Evolutionary conservation across 2,113 vertebrate genomes (phyloP), one percentile per base, ranked within the genome.

Genomic region (Carassius carassius): DNA sequence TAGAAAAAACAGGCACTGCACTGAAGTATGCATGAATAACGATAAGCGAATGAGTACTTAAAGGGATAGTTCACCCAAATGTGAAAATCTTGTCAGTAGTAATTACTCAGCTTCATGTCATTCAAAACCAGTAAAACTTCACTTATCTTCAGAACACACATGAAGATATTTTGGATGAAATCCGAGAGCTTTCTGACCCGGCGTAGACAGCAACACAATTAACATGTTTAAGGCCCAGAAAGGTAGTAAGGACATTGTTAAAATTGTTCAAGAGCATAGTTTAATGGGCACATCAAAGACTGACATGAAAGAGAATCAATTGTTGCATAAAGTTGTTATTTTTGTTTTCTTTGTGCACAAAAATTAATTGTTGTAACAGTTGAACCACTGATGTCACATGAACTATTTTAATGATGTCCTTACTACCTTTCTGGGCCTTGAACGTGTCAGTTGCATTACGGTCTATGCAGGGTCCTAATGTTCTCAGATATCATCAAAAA

Each of bases 1-100:
- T 99, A 85, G 54, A 14, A 17, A 88, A 87, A 74, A 82, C 1
- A 69, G n/a, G n/a, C 14, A 4, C 16, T n/a, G 51, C 10, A 51
- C 29, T 86, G 21, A 85, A 29, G 56, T n/a, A 69, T 56, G 65
- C 32, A 19, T 78, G 3, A 78, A 62, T 58, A 73, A 44, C 1
- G 7, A 37, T 51, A 60, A 62, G 4, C n/a, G 51, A 16, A 75
- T 44, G 44, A 21, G 3, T 2, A 60, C 54, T n/a, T 67, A n/a
- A 72, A 74, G 70, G 4, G 4, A n/a, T n/a, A 13, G 35, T 72
- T 72, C 19, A 3, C 1, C 35, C 35, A 70, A 21, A 70, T 5
- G 10, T 70, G 4, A 21, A 69, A 4, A 70, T 37, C 10, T 8
- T 70, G 35, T 21, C 16, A 32, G 8, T 54, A 54, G 5, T 14